Evolutionary conservation across 2,888 invertebrate species (phyloP).

Genomic region (Amphipoea oculea): DNA sequence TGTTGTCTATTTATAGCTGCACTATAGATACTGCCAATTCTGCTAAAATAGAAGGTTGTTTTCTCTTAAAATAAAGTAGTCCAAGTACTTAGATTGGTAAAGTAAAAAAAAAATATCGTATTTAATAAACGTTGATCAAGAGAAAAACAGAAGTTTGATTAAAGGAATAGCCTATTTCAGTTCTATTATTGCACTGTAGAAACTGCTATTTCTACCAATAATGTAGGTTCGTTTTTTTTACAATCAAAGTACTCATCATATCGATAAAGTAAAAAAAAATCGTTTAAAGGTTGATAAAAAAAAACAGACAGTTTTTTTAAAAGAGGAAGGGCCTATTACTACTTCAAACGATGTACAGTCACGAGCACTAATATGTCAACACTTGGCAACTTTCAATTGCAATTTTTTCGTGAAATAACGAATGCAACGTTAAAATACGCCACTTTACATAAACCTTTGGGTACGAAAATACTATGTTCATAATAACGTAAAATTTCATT

Average conservation of each 20-base stretch:
- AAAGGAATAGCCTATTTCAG: background rate
- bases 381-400: too few species aligned
- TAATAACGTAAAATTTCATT: too few species aligned
- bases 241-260: background rate
- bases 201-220: background rate
- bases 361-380: too few species aligned
- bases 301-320: background rate
- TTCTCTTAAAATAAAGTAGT: background rate
- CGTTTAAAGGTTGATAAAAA: slow-evolving; percentile 3
- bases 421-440: too few species aligned
- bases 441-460: too few species aligned
- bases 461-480: too few species aligned
- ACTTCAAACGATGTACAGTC: background rate
- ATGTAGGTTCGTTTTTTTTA: background rate
- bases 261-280: background rate
- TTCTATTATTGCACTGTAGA: background rate
- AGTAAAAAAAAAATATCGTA: background rate
- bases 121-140: background rate
- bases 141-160: background rate
- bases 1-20: background rate
- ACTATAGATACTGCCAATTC: background rate
- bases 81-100: background rate
- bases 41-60: background rate
- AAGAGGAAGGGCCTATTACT: background rate
- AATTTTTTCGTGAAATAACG: too few species aligned